These are phyloP conservation scores for Agriopis leucophaearia DNA, from an alignment of 2,888 invertebrate species.

Conservation along the genomic window DNA sequence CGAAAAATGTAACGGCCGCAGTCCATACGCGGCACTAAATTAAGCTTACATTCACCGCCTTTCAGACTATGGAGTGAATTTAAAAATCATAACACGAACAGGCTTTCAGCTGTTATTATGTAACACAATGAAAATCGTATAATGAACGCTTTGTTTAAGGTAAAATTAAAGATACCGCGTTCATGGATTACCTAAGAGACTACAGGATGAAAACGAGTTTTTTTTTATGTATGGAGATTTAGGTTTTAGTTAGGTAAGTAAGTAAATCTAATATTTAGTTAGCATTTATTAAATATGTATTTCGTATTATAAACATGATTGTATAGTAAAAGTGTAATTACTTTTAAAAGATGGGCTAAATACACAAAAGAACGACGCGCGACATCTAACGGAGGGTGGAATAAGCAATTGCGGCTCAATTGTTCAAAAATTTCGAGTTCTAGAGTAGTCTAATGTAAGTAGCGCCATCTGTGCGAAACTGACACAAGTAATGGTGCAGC, in stretches of 20 bases:
- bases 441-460: neutral
- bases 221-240: neutral
- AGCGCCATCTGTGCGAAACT: constrained; percentile 23
- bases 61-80: constrained; percentile 50
- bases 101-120: constrained; percentile 51
- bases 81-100: constrained; percentile 54
- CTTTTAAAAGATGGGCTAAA: no score
- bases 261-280: neutral
- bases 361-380: constrained; percentile 7
- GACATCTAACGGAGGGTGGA: constrained; percentile 59
- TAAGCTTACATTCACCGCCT: constrained; percentile 58
- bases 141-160: constrained; percentile 34
- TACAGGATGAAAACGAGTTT: neutral
- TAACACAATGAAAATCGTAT: constrained; percentile 45
- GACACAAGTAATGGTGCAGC: neutral
- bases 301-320: no score
- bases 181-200: constrained; percentile 37
- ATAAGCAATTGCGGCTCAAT: constrained; percentile 30
- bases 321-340: neutral
- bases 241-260: neutral
- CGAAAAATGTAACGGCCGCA: constrained; percentile 62
- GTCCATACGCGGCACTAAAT: constrained; percentile 67
- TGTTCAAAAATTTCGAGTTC: neutral
- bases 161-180: constrained; percentile 24
- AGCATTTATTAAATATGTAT: neutral